Evolutionary conservation across 2,113 vertebrate genomes (phyloP), one percentile per base, ranked within the genome.

Genomic region (Psittacara wagleri): DNA sequence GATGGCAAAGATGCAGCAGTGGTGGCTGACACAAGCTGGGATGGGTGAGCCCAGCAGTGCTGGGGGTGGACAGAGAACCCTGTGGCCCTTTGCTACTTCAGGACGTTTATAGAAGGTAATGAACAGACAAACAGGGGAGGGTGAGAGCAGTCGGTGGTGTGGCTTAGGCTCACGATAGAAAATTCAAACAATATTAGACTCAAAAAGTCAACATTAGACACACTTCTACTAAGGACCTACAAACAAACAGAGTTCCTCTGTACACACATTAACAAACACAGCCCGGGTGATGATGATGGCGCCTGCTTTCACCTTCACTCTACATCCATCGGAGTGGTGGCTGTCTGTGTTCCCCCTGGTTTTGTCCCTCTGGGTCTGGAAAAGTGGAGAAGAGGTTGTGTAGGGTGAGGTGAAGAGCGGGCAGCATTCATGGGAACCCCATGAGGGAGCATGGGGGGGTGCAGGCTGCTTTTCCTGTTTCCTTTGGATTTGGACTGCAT

Each of bases 141-240:
- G 97, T 97, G 98, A 98, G 97, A 98, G 97, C 92, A 87, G 97
- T 98, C 93, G 95, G 97, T 97, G 98, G 97, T 74, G 78, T 96
- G 97, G 97, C 97, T 98, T 93, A 94, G 98, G 98, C 98, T 98
- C 96, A 86, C 95, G 98, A 98, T 98, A 98, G 98, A 99, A 99
- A 99, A 99, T 98, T 98, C 98, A 99, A 99, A 98, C 98, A 99
- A 98, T 99, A 99, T 99, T 98, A 98, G 98, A 98, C 98, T 98
- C 98, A 98, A 98, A 98, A 98, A 98, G 99, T 99, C 98, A 99
- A 98, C 98, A 98, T 95, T 88, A 98, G 98, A 98, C 98, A 98
- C 97, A 98, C 98, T 99, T 98, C 98, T 99, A 98, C 98, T 98
- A 96, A 99, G 99, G 98, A 98, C 98, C 98, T 99, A 99, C 98